A percentile compares a stretch with the other conserved stretches of the same genome.
These are phyloP conservation scores for Chelonia mydas DNA, from an alignment of 2,797 vertebrate species.

Conservation along the genomic window DNA sequence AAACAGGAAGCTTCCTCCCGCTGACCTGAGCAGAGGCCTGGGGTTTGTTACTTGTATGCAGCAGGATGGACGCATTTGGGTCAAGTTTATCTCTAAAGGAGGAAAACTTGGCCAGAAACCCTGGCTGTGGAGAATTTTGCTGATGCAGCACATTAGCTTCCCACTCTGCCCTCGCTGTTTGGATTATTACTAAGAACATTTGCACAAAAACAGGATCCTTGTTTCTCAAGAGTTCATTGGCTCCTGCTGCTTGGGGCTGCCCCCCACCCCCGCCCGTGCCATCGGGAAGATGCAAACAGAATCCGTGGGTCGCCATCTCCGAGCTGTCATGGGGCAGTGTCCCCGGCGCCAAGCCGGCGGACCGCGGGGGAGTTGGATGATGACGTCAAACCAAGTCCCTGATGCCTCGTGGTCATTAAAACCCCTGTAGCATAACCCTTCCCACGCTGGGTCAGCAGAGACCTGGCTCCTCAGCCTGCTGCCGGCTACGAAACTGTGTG, in stretches of 20 bases:
- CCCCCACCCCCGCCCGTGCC: rapidly evolving
- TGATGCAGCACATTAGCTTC: conserved; percentile 33
- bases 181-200: not conserved
- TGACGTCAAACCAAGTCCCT: not conserved
- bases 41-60: not conserved
- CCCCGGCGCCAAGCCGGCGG: not conserved
- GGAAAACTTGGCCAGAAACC: conserved; percentile 26
- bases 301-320: not conserved
- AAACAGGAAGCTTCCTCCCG: not conserved
- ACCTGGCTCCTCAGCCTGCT: not conserved
- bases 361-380: not conserved
- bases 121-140: conserved; percentile 35
- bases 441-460: not conserved
- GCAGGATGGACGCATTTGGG: not conserved
- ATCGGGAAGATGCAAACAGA: not conserved
- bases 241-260: not conserved
- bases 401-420: not conserved
- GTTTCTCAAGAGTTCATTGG: conserved; percentile 19
- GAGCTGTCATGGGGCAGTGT: not conserved
- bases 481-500: not conserved
- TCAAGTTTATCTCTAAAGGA: not conserved
- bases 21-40: no score
- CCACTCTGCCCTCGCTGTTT: not conserved
- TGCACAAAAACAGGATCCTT: conserved; percentile 32
- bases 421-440: not conserved